Evolutionary conservation across 2,888 invertebrate genomes (phyloP).

Genomic region (Nomada fucata): DNA sequence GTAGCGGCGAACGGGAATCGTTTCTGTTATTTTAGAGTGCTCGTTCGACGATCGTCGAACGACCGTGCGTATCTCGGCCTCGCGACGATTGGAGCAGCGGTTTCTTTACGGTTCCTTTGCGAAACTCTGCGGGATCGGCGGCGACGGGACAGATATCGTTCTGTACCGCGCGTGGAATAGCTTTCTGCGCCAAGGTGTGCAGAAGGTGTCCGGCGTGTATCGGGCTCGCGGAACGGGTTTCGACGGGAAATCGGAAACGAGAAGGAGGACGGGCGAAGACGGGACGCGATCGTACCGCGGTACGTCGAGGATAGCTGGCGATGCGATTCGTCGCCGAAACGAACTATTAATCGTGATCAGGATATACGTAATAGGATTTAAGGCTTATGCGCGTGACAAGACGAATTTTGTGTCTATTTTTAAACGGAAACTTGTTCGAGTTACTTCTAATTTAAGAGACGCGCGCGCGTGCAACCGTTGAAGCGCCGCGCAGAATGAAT

Average conservation of each 20-base stretch:
- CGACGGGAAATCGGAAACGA: background rate
- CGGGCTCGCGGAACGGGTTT: conserved; percentile 17
- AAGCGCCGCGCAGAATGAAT: conserved; percentile 27
- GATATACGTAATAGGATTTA: conserved; percentile 84
- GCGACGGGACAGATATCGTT: conserved; percentile 54
- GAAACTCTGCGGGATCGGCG: conserved; percentile 48
- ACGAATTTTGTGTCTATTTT: conserved; percentile 83
- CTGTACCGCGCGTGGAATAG: conserved; percentile 47
- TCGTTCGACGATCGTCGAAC: background rate
- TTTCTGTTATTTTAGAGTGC: background rate
- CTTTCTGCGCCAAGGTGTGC: conserved; percentile 7
- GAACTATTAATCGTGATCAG: conserved; percentile 81
- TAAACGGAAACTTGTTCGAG: conserved; percentile 76
- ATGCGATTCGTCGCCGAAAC: conserved; percentile 50
- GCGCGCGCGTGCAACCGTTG: conserved; percentile 29
- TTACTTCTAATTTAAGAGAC: conserved; percentile 62
- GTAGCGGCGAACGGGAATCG: background rate
- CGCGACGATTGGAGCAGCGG: background rate
- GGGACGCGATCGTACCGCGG: conserved; percentile 26
- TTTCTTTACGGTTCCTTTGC: background rate
- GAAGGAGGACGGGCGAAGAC: background rate
- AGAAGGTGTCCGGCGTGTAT: conserved; percentile 22
- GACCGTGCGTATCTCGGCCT: background rate
- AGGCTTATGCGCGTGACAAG: conserved; percentile 74
- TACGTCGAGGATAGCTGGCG: conserved; percentile 12